Conservation (phyloP, 2,113 vertebrate species). For the Periophthalmodon schlosseri region DNA sequence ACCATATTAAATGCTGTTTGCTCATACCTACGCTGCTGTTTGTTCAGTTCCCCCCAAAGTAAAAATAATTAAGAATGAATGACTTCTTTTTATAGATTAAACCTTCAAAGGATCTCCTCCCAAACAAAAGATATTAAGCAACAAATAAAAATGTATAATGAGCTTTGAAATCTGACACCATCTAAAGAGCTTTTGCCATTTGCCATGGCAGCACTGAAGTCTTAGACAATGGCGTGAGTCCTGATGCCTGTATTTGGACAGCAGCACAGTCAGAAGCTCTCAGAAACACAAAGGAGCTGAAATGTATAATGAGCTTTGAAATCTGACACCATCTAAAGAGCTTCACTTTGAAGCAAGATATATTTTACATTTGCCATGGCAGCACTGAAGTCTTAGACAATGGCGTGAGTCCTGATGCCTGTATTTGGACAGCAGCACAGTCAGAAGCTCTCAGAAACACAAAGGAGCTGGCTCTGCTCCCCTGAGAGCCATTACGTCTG, state of each 20-base stretch:
- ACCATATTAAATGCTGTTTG: too few species aligned
- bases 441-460: slow-evolving; percentile 71
- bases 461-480: slow-evolving; percentile 64
- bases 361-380: slow-evolving; percentile 61
- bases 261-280: slow-evolving; percentile 57
- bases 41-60: too few species aligned
- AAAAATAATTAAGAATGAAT: too few species aligned
- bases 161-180: slow-evolving; percentile 8
- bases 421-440: slow-evolving; percentile 69
- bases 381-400: slow-evolving; percentile 58
- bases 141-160: background rate
- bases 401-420: slow-evolving; percentile 48
- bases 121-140: background rate
- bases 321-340: slow-evolving; percentile 28
- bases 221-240: slow-evolving; percentile 63
- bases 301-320: background rate
- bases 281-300: slow-evolving; percentile 73
- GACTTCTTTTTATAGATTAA: too few species aligned
- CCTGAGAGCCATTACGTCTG: slow-evolving; percentile 75
- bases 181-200: slow-evolving; percentile 53
- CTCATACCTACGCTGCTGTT: too few species aligned
- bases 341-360: slow-evolving; percentile 60
- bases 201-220: slow-evolving; percentile 46
- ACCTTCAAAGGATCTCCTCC: background rate
- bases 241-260: slow-evolving; percentile 67